A percentile compares a stretch with the other conserved stretches of the same genome.
Evolutionary conservation across 2,113 vertebrate species (phyloP).

Genomic region (Mesocricetus auratus): DNA sequence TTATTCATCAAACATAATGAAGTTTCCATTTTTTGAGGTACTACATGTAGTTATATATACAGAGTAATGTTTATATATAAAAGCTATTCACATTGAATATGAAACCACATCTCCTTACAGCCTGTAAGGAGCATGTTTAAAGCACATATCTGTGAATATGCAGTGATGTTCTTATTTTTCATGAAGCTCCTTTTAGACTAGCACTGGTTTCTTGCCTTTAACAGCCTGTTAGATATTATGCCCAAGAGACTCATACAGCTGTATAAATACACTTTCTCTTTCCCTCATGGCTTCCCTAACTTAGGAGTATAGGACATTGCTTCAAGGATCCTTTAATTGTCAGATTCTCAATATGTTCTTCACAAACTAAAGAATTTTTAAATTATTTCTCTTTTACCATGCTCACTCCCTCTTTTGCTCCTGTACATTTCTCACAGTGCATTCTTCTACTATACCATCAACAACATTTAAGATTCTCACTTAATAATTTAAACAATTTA

Average conservation of each 20-base stretch:
- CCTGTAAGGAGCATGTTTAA: background rate
- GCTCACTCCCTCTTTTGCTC: background rate
- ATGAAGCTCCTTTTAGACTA: background rate
- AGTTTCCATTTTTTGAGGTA: background rate
- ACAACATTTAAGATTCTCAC: background rate
- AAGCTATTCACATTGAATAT: background rate
- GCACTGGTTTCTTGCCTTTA: background rate
- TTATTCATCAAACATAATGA: background rate
- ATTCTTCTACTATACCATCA: background rate
- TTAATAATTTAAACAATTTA: background rate
- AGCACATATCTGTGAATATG: background rate
- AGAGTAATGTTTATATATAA: accelerated
- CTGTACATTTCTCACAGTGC: background rate
- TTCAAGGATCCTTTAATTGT: background rate
- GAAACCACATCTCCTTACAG: background rate
- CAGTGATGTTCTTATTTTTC: background rate
- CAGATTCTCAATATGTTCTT: background rate
- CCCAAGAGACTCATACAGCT: background rate
- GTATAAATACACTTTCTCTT: background rate
- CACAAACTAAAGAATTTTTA: constrained; percentile 24
- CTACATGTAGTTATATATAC: accelerated
- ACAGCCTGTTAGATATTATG: too few species aligned
- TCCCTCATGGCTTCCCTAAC: background rate
- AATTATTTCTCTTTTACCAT: background rate
- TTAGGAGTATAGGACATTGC: background rate